Evolutionary conservation across 1,140 invertebrate genomes (phyloP), one percentile per base, ranked within the genome.

Genomic region (Calephelis nemesis): DNA sequence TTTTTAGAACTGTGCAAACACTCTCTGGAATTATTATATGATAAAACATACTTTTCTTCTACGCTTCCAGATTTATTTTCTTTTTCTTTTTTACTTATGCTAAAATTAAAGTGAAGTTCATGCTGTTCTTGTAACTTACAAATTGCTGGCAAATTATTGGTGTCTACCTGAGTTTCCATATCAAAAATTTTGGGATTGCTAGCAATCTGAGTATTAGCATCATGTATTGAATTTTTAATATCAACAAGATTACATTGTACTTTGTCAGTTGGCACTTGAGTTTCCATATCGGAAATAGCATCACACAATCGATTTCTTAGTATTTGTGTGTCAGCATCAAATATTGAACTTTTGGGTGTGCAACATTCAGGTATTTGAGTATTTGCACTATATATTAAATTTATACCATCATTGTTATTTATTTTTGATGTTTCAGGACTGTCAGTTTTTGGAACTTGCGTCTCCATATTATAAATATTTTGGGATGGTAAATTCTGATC

Each of bases 41-140:
- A 11, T 19, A 2, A 30, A 30, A 19, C 52, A 15, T 50, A 15
- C 50, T 72, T 7, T 70, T 83, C 82, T 48, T 80, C 85, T 65
- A 85, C 81, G 15, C 81, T 80, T 66, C 84, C 73, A 65, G 72
- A 80, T 63, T 89, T 84, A 76, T 72, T 72, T 48, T 79, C 74
- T 64, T 80, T 82, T 65, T 82, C 76, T 74, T 85, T 85, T 9
- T 82, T 82, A 63, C 77, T 66, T 49, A 71, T 69, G 48, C 60
- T 74, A 49, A 84, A 62, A 74, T 86, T 74, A 19, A 84, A 52
- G n/a, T 85, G 62, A 68, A 81, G 64, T 47, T 85, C 73, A 62
- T 74, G 67, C 71, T 84, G 80, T 7, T 78, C 71, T 50, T 73
- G 45, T 67, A 83, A 66, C 68, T 79, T 87, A n/a, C 62, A 70